Base-by-base conservation (phyloP, 1,140 invertebrate genomes). In the Drosophila repleta region DNA sequence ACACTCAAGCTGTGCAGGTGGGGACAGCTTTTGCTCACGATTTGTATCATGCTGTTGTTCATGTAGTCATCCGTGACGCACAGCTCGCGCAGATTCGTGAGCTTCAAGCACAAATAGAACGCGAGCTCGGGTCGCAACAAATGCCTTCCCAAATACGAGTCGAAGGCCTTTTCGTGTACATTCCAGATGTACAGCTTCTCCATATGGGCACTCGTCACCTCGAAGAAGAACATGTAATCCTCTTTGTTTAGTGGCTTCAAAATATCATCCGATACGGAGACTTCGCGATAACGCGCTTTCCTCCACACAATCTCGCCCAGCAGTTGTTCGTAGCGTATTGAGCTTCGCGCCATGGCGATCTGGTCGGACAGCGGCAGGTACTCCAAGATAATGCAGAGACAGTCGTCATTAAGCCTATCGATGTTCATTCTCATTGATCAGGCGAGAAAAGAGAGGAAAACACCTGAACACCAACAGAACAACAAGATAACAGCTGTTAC, bases 221-320 rank as follows among this genome's bases (percentile, higher is more conserved):
- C 81, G 20, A 90, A 90, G 51, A 90, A 90, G 49, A 66, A 73
- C n/a, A 83, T 55, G 46, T 90, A 90, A 24, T 90, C 88, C 21
- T 82, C 70, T 15, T 83, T 79, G 49, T 55, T 76, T 2, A 90
- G 66, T 0, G 87, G 76, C 2, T 41, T 37, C 7, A 90, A 55
- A 51, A 82, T 73, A 13, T 53, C 49, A 56, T 83, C 76, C 6
- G 79, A 79, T 1, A 79, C 68, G 17, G 76, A 69, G 1, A 87
- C 68, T 24, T 87, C 75, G 6, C 74, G 76, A 53, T 72, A 90
- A 18, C 69, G 64, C 3, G 79, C 58, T 5, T 80, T 74, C 10
- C 81, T 60, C 89, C 89, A 90, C 3, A 90, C 74, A 45, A 68
- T 68, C 4, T 74, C 56, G 18, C 70, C 70, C 1, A 90, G 61